Base-by-base conservation (phyloP, 2,113 vertebrate genomes). In the Arothron firmamentum region DNA sequence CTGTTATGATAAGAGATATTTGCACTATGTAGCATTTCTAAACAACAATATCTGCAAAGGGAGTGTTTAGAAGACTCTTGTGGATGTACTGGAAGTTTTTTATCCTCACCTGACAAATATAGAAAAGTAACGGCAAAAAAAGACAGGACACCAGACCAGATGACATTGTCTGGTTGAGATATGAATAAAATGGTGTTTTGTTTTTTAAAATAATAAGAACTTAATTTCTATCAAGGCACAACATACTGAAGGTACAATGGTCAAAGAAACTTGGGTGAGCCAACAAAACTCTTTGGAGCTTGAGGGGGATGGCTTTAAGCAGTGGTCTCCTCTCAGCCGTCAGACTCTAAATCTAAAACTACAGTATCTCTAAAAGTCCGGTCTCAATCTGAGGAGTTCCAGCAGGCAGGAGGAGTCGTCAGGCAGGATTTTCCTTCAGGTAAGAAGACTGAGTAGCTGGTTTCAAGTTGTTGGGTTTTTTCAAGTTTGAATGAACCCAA, bases 201-300 rank as follows among this genome's bases (percentile, higher is more conserved):
- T 38, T 38, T 38, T 38, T 38, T 38, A 38, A 38, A 17, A 38
- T 12, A 9, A 62, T 19, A 23, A 42, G 21, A 50, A 60, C n/a
- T 52, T 48, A 11, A 51, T 21, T 59, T 59, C 69, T 25, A 18
- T 59, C 47, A 83, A 88, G 81, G 80, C 86, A 85, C 74, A 59
- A 74, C 61, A 65, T 78, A 74, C 43, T 64, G 23, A 74, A 74
- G 51, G 67, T 77, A 65, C 62, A 80, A 67, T 57, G 49, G 75
- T 73, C 54, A 70, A 34, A 60, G 52, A 42, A 68, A 72, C 53
- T 68, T 13, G 65, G 47, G 13, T 49, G 68, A 74, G 70, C 74
- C 51, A 21, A 59, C 17, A n/a, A 28, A 80, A 65, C 70, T 72
- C 75, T 68, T 75, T 77, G 72, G 57, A 77, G 75, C 62, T 75